phyloP scores from a whole-genome alignment of 2,113 vertebrate genomes.

The Polypterus senegalus region DNA sequence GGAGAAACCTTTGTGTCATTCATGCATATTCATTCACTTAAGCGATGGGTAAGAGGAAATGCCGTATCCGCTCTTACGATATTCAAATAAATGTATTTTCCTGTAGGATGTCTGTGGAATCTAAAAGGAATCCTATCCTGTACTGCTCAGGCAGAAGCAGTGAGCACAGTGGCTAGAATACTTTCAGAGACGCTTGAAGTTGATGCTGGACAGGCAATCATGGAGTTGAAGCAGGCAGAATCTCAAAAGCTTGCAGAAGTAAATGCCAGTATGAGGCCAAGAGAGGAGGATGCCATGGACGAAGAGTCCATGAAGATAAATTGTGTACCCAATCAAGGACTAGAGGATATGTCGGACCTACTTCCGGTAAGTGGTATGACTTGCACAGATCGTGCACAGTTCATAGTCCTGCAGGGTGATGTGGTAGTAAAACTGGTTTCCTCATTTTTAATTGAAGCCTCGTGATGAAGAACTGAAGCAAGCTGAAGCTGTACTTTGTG shows the following conservation, averaged over 20 bases:
- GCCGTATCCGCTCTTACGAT: no score
- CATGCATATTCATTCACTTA: no score
- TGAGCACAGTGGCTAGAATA: conserved; percentile 67
- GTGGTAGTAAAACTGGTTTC: neutral
- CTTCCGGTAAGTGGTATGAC: conserved; percentile 64
- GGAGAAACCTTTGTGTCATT: no score
- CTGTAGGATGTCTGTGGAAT: conserved; percentile 72
- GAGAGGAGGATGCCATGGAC: conserved; percentile 39
- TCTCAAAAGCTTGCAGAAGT: conserved; percentile 33
- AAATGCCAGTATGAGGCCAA: neutral
- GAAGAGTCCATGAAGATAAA: conserved; percentile 41
- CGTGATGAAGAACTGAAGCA: conserved; percentile 73
- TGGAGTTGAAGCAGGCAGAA: conserved; percentile 53
- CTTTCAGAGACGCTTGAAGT: conserved; percentile 64
- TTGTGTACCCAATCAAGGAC: conserved; percentile 33
- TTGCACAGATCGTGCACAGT: neutral
- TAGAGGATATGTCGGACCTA: conserved; percentile 67
- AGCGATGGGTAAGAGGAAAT: no score
- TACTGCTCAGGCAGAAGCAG: conserved; percentile 62
- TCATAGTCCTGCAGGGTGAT: neutral
- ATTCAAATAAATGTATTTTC: no score
- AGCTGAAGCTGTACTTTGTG: conserved; percentile 68
- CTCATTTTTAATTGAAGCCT: conserved; percentile 42
- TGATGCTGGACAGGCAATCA: conserved; percentile 52
- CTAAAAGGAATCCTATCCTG: conserved; percentile 65